phyloP scores from a whole-genome alignment of 1,140 invertebrate genomes.

The Camponotus vicinus region DNA sequence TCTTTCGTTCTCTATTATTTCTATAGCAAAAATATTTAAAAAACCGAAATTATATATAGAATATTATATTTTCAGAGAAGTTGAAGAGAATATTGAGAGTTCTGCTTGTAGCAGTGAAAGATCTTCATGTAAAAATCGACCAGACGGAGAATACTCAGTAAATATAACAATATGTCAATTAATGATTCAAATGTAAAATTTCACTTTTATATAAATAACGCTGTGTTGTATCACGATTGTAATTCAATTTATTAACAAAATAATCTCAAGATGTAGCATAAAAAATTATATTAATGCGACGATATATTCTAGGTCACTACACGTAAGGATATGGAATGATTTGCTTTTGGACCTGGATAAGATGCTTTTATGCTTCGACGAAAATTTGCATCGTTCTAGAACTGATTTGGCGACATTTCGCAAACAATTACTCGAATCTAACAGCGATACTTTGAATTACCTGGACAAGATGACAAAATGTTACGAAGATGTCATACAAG shows the following conservation, averaged over 20 bases:
- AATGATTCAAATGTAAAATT: conserved; percentile 23
- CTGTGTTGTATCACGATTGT: neutral
- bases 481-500: conserved; percentile 71
- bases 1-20: neutral
- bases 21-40: neutral
- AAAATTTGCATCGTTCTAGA: conserved; percentile 83
- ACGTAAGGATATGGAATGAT: conserved; percentile 82
- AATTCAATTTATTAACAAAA: conserved; percentile 9
- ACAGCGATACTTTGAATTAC: conserved; percentile 59
- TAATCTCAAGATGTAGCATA: neutral
- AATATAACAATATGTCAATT: conserved; percentile 48
- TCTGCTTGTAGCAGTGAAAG: conserved; percentile 59
- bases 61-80: conserved; percentile 64
- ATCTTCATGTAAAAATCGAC: conserved; percentile 73
- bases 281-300: neutral
- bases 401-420: conserved; percentile 86
- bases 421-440: conserved; percentile 83
- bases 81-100: conserved; percentile 63
- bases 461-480: conserved; percentile 77
- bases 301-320: conserved; percentile 75
- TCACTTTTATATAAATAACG: neutral
- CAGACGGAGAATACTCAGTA: conserved; percentile 70
- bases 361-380: conserved; percentile 78
- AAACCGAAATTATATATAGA: neutral
- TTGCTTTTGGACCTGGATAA: conserved; percentile 79